Evolutionary conservation across 2,888 invertebrate genomes (phyloP).

Genomic region (Myopa testacea): DNA sequence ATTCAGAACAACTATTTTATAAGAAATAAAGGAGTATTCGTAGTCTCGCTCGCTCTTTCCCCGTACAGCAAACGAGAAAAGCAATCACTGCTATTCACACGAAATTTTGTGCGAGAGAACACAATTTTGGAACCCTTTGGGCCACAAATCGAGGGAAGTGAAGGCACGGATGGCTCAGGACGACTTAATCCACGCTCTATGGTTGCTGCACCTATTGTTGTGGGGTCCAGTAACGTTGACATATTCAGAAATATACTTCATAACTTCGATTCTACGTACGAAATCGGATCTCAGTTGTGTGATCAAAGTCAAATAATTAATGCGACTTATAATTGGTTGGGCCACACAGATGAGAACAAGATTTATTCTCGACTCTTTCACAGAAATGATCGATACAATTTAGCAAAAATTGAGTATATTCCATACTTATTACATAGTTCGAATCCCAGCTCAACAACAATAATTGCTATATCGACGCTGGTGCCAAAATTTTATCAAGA

Average conservation of each 20-base stretch:
- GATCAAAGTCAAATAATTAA: slow-evolving; percentile 95
- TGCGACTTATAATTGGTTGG: slow-evolving; percentile 95
- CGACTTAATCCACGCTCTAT: slow-evolving; percentile 89
- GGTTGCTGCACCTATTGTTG: slow-evolving; percentile 92
- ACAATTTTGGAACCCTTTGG: slow-evolving; percentile 87
- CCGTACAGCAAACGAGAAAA: slow-evolving; percentile 85
- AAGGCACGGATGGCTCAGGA: slow-evolving; percentile 69
- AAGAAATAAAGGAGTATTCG: slow-evolving; percentile 89
- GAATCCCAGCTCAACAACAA: slow-evolving; percentile 87
- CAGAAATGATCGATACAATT: slow-evolving; percentile 91
- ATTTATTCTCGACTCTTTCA: slow-evolving; percentile 83
- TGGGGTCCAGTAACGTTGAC: slow-evolving; percentile 90
- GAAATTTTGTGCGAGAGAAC: slow-evolving; percentile 90
- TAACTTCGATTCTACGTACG: slow-evolving; percentile 91
- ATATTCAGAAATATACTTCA: slow-evolving; percentile 91
- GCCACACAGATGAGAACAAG: slow-evolving; percentile 78
- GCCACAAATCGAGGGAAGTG: slow-evolving; percentile 68
- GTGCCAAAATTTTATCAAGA: slow-evolving; percentile 83
- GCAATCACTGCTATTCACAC: slow-evolving; percentile 86
- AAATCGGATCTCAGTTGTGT: slow-evolving; percentile 94
- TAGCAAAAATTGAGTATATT: slow-evolving; percentile 91
- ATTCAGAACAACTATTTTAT: slow-evolving; percentile 91
- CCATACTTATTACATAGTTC: slow-evolving; percentile 92
- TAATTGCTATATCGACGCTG: slow-evolving; percentile 80
- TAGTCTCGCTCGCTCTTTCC: slow-evolving; percentile 87